Evolutionary conservation across 2,888 invertebrate species (phyloP).

Genomic region (Trisateles emortualis): DNA sequence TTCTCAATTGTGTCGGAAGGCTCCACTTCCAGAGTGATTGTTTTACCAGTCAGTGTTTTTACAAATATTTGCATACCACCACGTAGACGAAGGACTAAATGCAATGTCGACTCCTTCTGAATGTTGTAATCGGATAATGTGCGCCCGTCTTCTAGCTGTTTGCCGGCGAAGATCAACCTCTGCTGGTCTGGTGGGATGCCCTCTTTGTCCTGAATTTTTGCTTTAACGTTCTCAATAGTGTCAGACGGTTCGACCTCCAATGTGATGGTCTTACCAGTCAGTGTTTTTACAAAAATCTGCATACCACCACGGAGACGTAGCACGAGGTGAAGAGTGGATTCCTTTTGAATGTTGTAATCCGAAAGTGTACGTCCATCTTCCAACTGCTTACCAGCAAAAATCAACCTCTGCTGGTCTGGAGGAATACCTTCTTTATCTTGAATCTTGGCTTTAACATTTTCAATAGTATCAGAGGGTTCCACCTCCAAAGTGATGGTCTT

Average conservation of each 20-base stretch:
- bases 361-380: constrained; percentile 39
- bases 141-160: constrained; percentile 38
- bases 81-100: constrained; percentile 48
- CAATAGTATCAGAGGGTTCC: constrained; percentile 38
- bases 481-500: constrained; percentile 39
- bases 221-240: constrained; percentile 41
- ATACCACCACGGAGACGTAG: constrained; percentile 38
- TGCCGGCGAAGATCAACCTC: constrained; percentile 36
- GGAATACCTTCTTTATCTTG: constrained; percentile 53
- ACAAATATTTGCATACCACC: constrained; percentile 59
- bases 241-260: constrained; percentile 37
- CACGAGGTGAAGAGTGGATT: constrained; percentile 33
- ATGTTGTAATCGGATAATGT: constrained; percentile 36
- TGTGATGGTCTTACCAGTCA: constrained; percentile 40
- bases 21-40: constrained; percentile 53
- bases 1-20: constrained; percentile 55
- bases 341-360: constrained; percentile 39
- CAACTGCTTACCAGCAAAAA: constrained; percentile 42
- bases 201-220: constrained; percentile 40
- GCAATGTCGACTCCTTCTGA: constrained; percentile 49
- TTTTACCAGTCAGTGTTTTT: constrained; percentile 53
- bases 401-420: constrained; percentile 48
- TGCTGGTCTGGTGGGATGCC: constrained; percentile 42
- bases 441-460: constrained; percentile 42
- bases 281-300: constrained; percentile 38